A percentile compares a stretch with the other conserved stretches of the same genome.
Evolutionary conservation across 2,797 vertebrate species (phyloP).

Genomic region (Acipenser ruthenus): DNA sequence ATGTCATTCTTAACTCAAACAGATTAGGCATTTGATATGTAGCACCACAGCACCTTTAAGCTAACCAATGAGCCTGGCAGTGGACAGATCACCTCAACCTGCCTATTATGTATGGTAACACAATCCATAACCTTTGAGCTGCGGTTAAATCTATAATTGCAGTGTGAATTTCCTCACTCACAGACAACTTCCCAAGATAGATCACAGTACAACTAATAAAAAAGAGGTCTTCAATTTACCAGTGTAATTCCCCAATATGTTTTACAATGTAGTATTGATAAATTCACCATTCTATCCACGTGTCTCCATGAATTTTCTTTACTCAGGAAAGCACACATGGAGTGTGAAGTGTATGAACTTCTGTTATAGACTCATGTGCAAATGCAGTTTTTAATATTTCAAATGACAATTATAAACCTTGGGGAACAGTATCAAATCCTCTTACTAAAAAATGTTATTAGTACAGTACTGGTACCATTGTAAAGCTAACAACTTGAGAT

Average conservation of each 20-base stretch:
- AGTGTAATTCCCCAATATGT: neutral
- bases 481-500: too few relatives aligned
- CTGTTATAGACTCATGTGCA: too few relatives aligned
- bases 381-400: too few relatives aligned
- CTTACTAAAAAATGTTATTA: too few relatives aligned
- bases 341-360: neutral
- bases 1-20: slow-evolving; percentile 26
- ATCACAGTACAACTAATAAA: slow-evolving; percentile 12
- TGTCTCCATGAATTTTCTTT: slow-evolving; percentile 4
- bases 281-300: slow-evolving; percentile 30
- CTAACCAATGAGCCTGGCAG: slow-evolving; percentile 13
- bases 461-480: too few relatives aligned
- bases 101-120: slow-evolving; percentile 8
- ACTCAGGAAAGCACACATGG: neutral
- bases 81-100: slow-evolving; percentile 5
- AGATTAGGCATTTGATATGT: slow-evolving; percentile 24
- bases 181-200: slow-evolving; percentile 15
- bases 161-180: slow-evolving; percentile 19
- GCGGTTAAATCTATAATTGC: slow-evolving; percentile 24
- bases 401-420: too few relatives aligned
- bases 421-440: too few relatives aligned
- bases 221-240: slow-evolving; percentile 4
- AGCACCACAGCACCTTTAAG: slow-evolving; percentile 17
- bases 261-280: slow-evolving; percentile 8
- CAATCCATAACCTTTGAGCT: slow-evolving; percentile 16